phyloP scores from a whole-genome alignment of 2,888 invertebrate species.

The Kryphioiulus occultus region DNA sequence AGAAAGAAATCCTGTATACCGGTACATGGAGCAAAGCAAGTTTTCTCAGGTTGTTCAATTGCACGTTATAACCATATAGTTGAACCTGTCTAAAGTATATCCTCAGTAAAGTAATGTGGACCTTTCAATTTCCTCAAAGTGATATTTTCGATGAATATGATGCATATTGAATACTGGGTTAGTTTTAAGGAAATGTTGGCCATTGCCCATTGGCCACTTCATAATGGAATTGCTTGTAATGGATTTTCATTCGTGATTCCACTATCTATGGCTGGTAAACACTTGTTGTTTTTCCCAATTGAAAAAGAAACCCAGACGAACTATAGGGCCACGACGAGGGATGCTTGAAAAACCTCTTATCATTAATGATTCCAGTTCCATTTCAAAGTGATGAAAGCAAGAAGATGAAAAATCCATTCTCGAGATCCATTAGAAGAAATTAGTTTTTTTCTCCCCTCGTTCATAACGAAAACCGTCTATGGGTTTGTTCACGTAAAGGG shows the following conservation, averaged over 20 bases:
- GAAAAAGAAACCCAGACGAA: background rate
- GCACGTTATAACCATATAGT: too few species aligned
- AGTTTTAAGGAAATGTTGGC: background rate
- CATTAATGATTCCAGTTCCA: background rate
- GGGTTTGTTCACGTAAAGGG: background rate
- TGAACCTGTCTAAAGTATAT: too few species aligned
- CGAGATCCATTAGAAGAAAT: slow-evolving; percentile 22
- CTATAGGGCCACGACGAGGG: background rate
- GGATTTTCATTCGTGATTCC: background rate
- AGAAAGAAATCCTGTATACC: too few species aligned
- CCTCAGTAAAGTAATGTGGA: too few species aligned
- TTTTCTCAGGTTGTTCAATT: too few species aligned
- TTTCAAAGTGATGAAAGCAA: background rate
- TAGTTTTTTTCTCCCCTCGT: background rate
- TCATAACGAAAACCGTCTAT: background rate
- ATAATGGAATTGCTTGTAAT: background rate
- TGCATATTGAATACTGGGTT: background rate
- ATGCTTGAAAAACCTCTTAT: background rate
- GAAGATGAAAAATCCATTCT: slow-evolving; percentile 18
- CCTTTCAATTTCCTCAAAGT: too few species aligned
- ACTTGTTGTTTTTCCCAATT: slow-evolving; percentile 1
- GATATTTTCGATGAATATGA: background rate
- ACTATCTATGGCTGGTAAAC: background rate
- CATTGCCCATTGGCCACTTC: background rate
- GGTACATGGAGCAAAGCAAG: too few species aligned